Evolutionary conservation across 2,888 invertebrate genomes (phyloP).

Genomic region (Pyrocoelia pectoralis): DNA sequence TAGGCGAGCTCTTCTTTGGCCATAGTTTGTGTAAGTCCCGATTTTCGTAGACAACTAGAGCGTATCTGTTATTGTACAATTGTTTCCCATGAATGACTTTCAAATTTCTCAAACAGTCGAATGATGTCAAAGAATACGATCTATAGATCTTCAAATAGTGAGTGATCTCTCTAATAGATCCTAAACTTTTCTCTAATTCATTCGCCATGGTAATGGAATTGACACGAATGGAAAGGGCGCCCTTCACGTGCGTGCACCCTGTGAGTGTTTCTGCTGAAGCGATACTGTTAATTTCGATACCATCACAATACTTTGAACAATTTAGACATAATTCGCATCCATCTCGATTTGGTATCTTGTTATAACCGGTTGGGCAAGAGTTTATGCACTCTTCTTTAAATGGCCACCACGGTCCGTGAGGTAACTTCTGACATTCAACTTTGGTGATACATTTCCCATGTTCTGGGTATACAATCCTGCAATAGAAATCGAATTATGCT

Average conservation of each 20-base stretch:
- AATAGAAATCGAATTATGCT: background rate
- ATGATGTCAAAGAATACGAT: constrained; percentile 71
- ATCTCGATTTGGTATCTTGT: constrained; percentile 56
- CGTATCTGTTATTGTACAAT: constrained; percentile 62
- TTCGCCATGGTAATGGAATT: constrained; percentile 43
- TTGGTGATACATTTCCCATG: constrained; percentile 69
- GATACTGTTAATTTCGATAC: constrained; percentile 67
- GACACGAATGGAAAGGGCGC: constrained; percentile 75
- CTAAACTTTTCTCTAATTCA: constrained; percentile 72
- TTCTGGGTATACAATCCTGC: constrained; percentile 45
- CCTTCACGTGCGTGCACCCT: constrained; percentile 82
- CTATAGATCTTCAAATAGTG: constrained; percentile 78
- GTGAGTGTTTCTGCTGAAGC: constrained; percentile 71
- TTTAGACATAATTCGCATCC: constrained; percentile 48
- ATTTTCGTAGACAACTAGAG: constrained; percentile 78
- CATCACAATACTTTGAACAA: constrained; percentile 63
- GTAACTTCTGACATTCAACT: constrained; percentile 67
- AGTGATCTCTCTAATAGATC: constrained; percentile 73
- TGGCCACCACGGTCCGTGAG: constrained; percentile 61
- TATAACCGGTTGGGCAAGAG: constrained; percentile 70
- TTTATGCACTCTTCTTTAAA: constrained; percentile 70
- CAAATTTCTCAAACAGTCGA: constrained; percentile 79
- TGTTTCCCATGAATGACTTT: constrained; percentile 71
- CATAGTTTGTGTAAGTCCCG: constrained; percentile 75
- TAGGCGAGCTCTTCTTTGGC: constrained; percentile 63